Evolutionary conservation across 1,140 invertebrate species (phyloP).

Genomic region (Stegodyphus mimosarum): DNA sequence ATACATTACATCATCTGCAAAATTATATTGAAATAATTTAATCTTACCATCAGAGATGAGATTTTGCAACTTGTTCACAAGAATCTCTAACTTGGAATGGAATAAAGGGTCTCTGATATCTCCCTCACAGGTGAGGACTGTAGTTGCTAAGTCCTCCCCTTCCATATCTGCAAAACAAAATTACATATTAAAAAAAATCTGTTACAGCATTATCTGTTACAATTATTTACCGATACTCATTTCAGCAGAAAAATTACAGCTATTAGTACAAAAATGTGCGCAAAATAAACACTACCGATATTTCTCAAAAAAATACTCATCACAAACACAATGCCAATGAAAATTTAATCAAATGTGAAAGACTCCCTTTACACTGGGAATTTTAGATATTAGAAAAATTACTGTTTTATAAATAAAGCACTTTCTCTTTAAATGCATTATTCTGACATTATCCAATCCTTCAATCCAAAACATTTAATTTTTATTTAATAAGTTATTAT

Average conservation of each 20-base stretch:
- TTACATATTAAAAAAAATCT: conserved; percentile 28
- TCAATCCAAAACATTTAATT: too few relatives aligned
- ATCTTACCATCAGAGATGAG: conserved; percentile 59
- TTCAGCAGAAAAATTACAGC: background rate
- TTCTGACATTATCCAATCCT: too few relatives aligned
- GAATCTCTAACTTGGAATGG: conserved; percentile 75
- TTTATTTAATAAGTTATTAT: too few relatives aligned
- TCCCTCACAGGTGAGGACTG: conserved; percentile 81
- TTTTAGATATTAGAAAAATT: too few relatives aligned
- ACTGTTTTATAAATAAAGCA: too few relatives aligned
- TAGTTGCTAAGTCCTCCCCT: conserved; percentile 79
- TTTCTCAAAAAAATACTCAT: background rate
- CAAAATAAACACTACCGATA: conserved; percentile 1
- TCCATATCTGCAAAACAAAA: conserved; percentile 74
- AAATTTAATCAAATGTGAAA: too few relatives aligned
- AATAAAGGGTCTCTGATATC: conserved; percentile 82
- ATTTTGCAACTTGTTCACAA: conserved; percentile 76
- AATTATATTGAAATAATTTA: background rate
- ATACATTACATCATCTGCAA: too few relatives aligned
- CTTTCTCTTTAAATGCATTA: too few relatives aligned
- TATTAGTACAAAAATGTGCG: background rate
- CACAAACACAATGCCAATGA: too few relatives aligned
- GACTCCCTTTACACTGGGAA: too few relatives aligned
- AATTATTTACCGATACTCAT: too few relatives aligned
- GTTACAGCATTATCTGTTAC: background rate